Percentiles rank a stretch among this genome's conserved stretches.
Evolutionary conservation across 1,140 invertebrate species (phyloP).

Genomic region (Sitophilus oryzae): DNA sequence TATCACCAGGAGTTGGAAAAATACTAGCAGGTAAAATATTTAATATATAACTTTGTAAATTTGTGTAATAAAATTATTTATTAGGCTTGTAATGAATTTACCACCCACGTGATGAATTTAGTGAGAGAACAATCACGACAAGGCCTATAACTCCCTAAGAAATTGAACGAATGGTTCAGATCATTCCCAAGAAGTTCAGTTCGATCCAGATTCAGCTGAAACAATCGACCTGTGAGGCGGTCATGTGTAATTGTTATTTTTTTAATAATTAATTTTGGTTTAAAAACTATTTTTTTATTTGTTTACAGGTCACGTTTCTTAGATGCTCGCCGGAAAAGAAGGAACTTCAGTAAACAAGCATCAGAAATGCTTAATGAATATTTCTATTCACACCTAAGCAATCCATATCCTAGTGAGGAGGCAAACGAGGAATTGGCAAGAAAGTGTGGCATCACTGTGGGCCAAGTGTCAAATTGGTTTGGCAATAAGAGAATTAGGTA

Average conservation of each 20-base stretch:
- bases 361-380: slow-evolving; percentile 99
- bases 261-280: background rate
- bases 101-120: slow-evolving; percentile 98
- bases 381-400: slow-evolving; percentile 98
- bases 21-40: slow-evolving; percentile 57
- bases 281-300: slow-evolving; percentile 1
- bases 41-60: too few species aligned
- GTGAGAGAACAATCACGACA: slow-evolving; percentile 95
- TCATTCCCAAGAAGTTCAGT: slow-evolving; percentile 99
- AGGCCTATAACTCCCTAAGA: slow-evolving; percentile 91
- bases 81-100: too few species aligned
- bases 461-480: slow-evolving; percentile 98
- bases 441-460: slow-evolving; percentile 98
- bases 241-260: slow-evolving; percentile 88
- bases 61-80: too few species aligned
- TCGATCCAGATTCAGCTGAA: slow-evolving; percentile 99
- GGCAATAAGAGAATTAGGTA: slow-evolving; percentile 97
- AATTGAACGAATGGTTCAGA: slow-evolving; percentile 99
- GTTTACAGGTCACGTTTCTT: slow-evolving; percentile 74
- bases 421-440: slow-evolving; percentile 99
- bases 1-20: slow-evolving; percentile 99
- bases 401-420: slow-evolving; percentile 99
- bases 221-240: slow-evolving; percentile 99
- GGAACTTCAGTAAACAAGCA: slow-evolving; percentile 99
- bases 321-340: slow-evolving; percentile 94